Base-by-base conservation (phyloP, 1,140 invertebrate species). In the Drosophila sp. region DNA sequence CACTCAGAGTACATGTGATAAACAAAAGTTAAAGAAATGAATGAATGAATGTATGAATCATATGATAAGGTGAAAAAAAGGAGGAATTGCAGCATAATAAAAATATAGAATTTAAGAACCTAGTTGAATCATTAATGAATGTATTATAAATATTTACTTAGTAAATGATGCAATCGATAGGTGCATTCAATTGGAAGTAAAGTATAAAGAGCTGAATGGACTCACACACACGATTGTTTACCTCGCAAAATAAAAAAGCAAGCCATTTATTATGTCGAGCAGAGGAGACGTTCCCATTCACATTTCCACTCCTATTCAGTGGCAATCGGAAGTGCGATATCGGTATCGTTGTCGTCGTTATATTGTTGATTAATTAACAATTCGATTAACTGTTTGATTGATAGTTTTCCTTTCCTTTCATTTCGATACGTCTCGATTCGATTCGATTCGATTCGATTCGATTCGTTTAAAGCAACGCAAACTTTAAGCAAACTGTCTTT, bases 351-450 rank as follows among this genome's bases (percentile, higher is more conserved):
- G 59, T 27, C 58, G 54, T 67, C 67, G 69, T 27, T 14, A 45
- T 27, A 45, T 27, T 67, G 54, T 67, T 72, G 70, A 72, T 72
- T 72, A 67, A 72, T 72, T 72, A 72, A 72, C 64, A 67, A 67
- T 53, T 67, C 70, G 70, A 67, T 72, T 72, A 72, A 67, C 36
- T 54, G 48, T 29, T 36, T 72, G 63, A 72, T 72, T 72, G 54
- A 72, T 66, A 59, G 62, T 43, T 53, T 41, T 62, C 21, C 38
- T 43, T 29, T 57, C 38, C 32, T 43, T 48, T 48, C 45, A n/a
- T 25, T 18, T 25, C n/a, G n/a, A n/a, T n/a, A n/a, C n/a, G n/a
- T n/a, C n/a, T n/a, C n/a, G n/a, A n/a, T n/a, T n/a, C n/a, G n/a
- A n/a, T n/a, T n/a, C n/a, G n/a, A n/a, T n/a, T n/a, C n/a, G n/a